Evolutionary conservation across 1,140 invertebrate genomes (phyloP).

Genomic region (Dinoponera quadriceps): DNA sequence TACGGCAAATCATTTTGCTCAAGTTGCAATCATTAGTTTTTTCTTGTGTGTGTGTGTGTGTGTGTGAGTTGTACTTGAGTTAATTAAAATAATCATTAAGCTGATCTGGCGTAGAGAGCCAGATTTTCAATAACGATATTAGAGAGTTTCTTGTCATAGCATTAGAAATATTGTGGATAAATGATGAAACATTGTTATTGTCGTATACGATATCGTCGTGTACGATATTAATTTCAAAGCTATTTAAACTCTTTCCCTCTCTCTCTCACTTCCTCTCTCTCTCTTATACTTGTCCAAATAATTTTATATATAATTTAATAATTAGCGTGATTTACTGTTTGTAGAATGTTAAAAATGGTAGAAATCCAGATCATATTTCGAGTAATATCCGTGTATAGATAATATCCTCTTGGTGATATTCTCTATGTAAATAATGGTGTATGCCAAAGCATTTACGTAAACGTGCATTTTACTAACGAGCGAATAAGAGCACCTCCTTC

Average conservation of each 20-base stretch:
- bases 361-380: constrained; percentile 72
- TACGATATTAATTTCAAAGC: no score
- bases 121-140: no score
- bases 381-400: constrained; percentile 71
- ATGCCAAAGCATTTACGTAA: constrained; percentile 75
- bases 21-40: background rate
- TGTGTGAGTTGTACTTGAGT: background rate
- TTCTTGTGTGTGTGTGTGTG: background rate
- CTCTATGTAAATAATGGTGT: no score
- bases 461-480: constrained; percentile 83
- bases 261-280: no score
- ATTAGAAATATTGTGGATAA: no score
- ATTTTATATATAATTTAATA: constrained; percentile 6
- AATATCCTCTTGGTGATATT: no score
- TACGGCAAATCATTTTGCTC: background rate
- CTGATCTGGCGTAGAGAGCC: no score
- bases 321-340: background rate
- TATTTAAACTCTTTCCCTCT: no score
- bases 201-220: no score
- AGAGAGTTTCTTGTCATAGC: no score
- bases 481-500: constrained; percentile 49
- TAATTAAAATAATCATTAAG: background rate
- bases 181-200: no score
- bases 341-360: background rate
- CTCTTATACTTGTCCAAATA: no score